Conservation (phyloP, 2,797 vertebrate species). For the Propithecus deckenii region DNA sequence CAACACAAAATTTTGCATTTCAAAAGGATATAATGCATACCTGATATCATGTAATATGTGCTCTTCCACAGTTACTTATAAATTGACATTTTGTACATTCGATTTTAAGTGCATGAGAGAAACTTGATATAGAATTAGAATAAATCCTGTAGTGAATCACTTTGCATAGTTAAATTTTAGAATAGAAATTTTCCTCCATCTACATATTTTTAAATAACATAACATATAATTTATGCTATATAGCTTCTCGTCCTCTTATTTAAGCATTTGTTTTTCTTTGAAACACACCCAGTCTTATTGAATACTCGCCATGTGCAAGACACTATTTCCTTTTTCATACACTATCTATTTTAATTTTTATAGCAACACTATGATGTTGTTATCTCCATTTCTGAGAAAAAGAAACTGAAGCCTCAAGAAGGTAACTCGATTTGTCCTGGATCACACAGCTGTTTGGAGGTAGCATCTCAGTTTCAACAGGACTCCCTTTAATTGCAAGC, state of each 20-base stretch:
- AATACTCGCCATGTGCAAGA: not conserved
- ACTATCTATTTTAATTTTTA: not conserved
- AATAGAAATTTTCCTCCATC: not conserved
- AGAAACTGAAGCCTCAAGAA: not conserved
- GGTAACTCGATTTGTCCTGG: not conserved
- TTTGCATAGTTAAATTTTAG: not conserved
- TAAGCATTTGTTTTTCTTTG: not conserved
- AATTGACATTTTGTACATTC: not conserved
- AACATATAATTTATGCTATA: not conserved
- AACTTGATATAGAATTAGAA: not conserved
- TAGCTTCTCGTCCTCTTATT: not conserved
- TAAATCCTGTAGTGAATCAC: not conserved
- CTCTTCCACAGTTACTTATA: not conserved
- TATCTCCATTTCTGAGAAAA: not conserved
- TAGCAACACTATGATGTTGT: not conserved
- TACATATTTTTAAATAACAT: not conserved
- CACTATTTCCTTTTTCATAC: not conserved
- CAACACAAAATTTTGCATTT: not conserved
- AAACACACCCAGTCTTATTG: not conserved
- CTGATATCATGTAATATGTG: not conserved
- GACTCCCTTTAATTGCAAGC: not conserved
- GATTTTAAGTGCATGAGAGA: not conserved
- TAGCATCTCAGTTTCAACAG: not conserved
- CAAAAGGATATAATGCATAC: not conserved
- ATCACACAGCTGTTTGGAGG: not conserved